phyloP scores from a whole-genome alignment of 2,797 vertebrate species.

The Acropternis orthonyx region DNA sequence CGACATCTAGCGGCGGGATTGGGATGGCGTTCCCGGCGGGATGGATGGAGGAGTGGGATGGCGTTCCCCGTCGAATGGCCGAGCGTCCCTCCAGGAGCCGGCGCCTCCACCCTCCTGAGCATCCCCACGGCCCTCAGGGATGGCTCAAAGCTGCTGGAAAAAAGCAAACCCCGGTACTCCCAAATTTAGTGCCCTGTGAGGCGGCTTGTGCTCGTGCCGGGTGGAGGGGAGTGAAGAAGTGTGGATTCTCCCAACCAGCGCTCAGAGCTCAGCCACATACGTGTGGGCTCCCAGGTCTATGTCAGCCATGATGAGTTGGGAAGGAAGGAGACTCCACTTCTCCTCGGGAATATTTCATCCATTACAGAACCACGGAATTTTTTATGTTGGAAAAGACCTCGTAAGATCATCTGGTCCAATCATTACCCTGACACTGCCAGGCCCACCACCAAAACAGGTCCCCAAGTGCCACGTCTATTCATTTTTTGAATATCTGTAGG shows the following conservation, averaged over 20 bases:
- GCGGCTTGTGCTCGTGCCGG: background rate
- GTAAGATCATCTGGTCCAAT: background rate
- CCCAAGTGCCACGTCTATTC: background rate
- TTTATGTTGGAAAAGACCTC: background rate
- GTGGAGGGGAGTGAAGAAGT: background rate
- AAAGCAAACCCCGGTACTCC: accelerated
- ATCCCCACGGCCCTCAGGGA: accelerated
- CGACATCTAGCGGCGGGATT: background rate
- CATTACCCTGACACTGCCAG: background rate
- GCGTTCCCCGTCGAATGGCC: background rate
- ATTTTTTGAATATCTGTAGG: background rate
- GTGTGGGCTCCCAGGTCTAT: background rate
- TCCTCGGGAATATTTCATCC: slow-evolving; percentile 20
- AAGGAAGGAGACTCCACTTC: slow-evolving; percentile 6
- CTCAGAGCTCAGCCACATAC: background rate
- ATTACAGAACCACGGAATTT: background rate
- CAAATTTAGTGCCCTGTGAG: accelerated
- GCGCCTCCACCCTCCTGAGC: too few relatives aligned
- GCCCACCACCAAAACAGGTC: background rate
- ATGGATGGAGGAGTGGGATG: too few relatives aligned
- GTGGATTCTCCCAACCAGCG: accelerated
- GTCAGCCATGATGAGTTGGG: background rate
- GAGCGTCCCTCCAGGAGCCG: background rate
- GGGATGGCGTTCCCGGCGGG: background rate
- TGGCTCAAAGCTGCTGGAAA: accelerated